Conservation (phyloP, 2,888 invertebrate species). For the Clostera curtula region DNA sequence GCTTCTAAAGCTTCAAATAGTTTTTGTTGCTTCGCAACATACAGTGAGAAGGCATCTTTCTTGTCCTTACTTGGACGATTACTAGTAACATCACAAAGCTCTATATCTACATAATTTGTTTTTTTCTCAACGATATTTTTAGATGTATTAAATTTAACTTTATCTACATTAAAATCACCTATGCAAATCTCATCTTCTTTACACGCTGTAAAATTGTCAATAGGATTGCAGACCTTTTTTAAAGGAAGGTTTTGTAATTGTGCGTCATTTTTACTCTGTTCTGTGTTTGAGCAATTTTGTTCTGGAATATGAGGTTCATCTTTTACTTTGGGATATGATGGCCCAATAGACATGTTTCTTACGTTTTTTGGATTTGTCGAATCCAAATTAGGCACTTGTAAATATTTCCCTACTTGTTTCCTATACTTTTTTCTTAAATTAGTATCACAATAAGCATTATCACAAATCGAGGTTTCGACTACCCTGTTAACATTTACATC, state of each 20-base stretch:
- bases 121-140: neutral
- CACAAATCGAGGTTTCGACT: slow-evolving; percentile 12
- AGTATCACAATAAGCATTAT: slow-evolving; percentile 31
- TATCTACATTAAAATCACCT: neutral
- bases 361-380: slow-evolving; percentile 44
- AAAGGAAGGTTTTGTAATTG: too few species aligned
- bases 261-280: too few species aligned
- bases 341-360: slow-evolving; percentile 45
- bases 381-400: slow-evolving; percentile 29
- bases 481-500: slow-evolving; percentile 13
- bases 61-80: slow-evolving; percentile 9
- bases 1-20: slow-evolving; percentile 31
- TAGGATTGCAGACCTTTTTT: too few species aligned
- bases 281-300: neutral
- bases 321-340: slow-evolving; percentile 11
- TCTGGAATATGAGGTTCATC: neutral
- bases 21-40: slow-evolving; percentile 35
- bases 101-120: slow-evolving; percentile 12
- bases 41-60: slow-evolving; percentile 30
- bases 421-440: slow-evolving; percentile 33
- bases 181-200: too few species aligned
- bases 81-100: slow-evolving; percentile 14
- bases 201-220: too few species aligned
- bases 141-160: slow-evolving; percentile 3
- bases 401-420: slow-evolving; percentile 29